A percentile compares a stretch with the other conserved stretches of the same genome.
Evolutionary conservation across 2,113 vertebrate genomes (phyloP).

Genomic region (Gopherus evgoodei): DNA sequence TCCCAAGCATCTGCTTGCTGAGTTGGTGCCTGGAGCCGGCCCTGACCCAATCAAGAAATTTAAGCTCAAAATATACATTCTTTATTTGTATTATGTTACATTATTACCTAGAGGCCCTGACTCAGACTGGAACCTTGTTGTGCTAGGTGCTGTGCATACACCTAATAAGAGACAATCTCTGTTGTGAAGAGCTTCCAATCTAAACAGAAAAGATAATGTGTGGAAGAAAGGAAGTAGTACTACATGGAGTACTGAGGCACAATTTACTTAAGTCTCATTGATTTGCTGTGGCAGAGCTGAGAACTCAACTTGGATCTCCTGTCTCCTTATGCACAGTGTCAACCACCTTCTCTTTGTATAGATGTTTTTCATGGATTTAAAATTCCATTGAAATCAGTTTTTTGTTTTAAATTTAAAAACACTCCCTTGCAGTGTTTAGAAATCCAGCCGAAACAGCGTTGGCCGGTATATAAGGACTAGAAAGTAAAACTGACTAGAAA

Average conservation of each 20-base stretch:
- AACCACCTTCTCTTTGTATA: background rate
- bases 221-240: background rate
- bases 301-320: background rate
- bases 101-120: background rate
- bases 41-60: background rate
- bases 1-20: too few relatives aligned
- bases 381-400: background rate
- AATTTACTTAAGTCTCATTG: background rate
- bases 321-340: background rate
- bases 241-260: background rate
- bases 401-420: background rate
- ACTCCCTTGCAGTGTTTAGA: background rate
- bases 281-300: rapidly evolving
- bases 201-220: background rate
- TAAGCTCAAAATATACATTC: background rate
- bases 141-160: background rate
- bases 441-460: background rate
- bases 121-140: background rate
- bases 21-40: too few relatives aligned
- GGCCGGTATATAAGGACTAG: background rate
- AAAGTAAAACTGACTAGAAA: background rate
- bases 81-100: background rate
- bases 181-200: background rate
- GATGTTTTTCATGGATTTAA: background rate
- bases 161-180: background rate